A percentile compares a stretch with the other conserved stretches of the same genome.
Conservation (phyloP, 92 coral and sea anemone species). For the Muricea muricata region DNA sequence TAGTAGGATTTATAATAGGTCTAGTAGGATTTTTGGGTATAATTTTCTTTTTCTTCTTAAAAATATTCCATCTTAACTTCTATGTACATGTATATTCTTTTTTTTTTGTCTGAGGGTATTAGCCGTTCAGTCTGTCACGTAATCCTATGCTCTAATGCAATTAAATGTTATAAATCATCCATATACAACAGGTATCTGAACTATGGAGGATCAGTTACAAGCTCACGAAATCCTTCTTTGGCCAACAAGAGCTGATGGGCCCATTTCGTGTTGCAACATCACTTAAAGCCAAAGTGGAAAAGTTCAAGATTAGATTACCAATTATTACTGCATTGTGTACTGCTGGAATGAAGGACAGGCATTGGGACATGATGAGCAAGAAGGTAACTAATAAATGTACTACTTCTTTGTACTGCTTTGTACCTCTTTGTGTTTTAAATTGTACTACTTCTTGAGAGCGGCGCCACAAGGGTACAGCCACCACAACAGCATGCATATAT, state of each 20-base stretch:
- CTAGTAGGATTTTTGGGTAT: no score
- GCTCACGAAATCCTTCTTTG: slow-evolving; percentile 86
- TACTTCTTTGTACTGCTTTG: no score
- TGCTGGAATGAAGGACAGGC: slow-evolving; percentile 91
- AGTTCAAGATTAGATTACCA: slow-evolving; percentile 95
- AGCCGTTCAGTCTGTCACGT: background rate
- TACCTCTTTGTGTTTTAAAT: no score
- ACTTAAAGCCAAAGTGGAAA: slow-evolving; percentile 87
- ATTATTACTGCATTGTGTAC: slow-evolving; percentile 91
- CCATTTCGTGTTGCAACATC: slow-evolving; percentile 92
- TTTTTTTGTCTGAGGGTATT: background rate
- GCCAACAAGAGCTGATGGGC: slow-evolving; percentile 94
- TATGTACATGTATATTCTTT: background rate
- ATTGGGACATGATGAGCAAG: slow-evolving; percentile 95
- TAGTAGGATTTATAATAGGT: no score
- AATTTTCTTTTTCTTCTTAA: no score
- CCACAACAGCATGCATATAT: no score
- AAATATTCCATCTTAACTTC: no score
- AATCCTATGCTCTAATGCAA: background rate
- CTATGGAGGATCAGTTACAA: slow-evolving; percentile 95
- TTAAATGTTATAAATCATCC: background rate
- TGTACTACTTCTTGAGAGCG: no score
- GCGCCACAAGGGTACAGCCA: no score
- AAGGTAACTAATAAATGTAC: no score
- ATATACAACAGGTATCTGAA: slow-evolving; percentile 78